Evolutionary conservation across 2,888 invertebrate genomes (phyloP), one percentile per base, ranked within the genome.

Genomic region (Rutpela maculata): DNA sequence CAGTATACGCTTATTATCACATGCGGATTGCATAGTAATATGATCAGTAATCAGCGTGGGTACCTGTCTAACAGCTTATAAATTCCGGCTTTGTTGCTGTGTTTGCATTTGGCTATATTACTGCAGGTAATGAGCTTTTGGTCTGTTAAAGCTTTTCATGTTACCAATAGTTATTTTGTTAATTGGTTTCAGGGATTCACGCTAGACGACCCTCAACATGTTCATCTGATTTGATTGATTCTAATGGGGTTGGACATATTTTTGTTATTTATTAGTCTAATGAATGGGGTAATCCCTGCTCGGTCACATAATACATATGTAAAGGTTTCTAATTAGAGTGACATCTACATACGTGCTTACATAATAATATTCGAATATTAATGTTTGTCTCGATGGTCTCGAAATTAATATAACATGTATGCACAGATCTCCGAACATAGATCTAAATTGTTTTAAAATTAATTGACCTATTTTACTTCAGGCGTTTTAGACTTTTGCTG

Each of bases 1-100:
- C 81, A 68, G 77, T 81, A 80, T 80, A 84, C 86, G 86, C 84
- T 85, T 84, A 86, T 87, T 87, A 86, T 85, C 86, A 74, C 74
- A 74, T 74, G 55, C 74, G 74, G 74, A 74, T 74, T 74, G 74
- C 74, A 74, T 74, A 74, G 74, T 74, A 74, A 84, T 84, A 83
- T 81, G 81, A 86, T 85, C 84, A 83, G 83, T 83, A 83, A 85
- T 85, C 84, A 85, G 83, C 83, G 84, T 85, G 85, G 84, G 85
- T 86, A 86, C 85, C 86, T 86, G 86, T 82, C 85, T 81, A 84
- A 81, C 81, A 76, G 74, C 76, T 80, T 80, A 82, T 82, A 83
- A 84, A 84, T 85, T 84, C 81, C 79, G 78, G 84, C 85, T 86
- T 86, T 86, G 86, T 86, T 83, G 78, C 82, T 80, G 81, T 82